Base-by-base conservation (phyloP, 2,888 invertebrate species). In the Strigamia transsilvanica region DNA sequence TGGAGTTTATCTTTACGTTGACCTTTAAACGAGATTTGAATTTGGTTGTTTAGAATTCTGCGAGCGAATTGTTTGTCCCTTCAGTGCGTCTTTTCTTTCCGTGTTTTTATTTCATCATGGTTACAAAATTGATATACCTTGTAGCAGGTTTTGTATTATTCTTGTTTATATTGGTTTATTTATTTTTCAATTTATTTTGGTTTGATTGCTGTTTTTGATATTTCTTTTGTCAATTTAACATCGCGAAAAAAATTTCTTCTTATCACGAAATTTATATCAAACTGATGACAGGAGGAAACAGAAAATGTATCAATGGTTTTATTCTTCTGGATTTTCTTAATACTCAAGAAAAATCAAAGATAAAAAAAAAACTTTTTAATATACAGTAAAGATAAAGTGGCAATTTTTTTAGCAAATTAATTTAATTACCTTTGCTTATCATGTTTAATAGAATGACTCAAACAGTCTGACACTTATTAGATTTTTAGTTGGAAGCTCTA, bases 391-490 rank as follows among this genome's bases (percentile, higher is more conserved):
- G 27, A 27, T 27, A 27, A 27, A 27, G 21, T 61, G 21, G 10
- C 7, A 5, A 23, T 61, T 61, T 23, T 61, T 73, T 32, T 15
- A 73, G 27, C 13, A 12, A 73, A 73, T 73, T 73, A 27, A 73
- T 32, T 32, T 21, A 23, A 66, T 66, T 66, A 66, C 27, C 3
- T 66, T 66, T 73, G 10, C 73, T 73, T n/a, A 73, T 73, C 73
- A 32, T 32, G 32, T 27, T 2, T 73, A 73, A 73, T 73, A 73
- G 21, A 56, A 56, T 18, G 21, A 1, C 56, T 56, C 56, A 73
- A 32, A 73, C 23, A 32, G 9, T 15, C 32, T 73, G 73, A 73
- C 73, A 73, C 27, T 73, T 73, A 73, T 73, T 73, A 73, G 73
- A 73, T 73, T 73, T 73, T 73, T 13, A 27, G 73, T n/a, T 73